phyloP scores from a whole-genome alignment of 2,888 invertebrate genomes.

The Lasioglossum villosulum region DNA sequence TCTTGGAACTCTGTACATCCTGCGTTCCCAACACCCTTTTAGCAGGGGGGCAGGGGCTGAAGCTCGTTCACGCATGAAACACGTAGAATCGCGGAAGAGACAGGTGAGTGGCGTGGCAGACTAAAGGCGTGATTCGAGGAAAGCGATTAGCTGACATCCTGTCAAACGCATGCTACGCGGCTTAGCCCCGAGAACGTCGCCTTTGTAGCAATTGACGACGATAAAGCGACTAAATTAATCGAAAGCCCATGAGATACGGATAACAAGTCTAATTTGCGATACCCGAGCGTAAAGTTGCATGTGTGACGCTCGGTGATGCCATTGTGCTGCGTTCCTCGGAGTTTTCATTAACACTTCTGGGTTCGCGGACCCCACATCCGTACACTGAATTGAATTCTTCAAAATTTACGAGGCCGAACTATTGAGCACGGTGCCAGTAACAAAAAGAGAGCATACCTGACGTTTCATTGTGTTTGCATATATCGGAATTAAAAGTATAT shows the following conservation, averaged over 20 bases:
- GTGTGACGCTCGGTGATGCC: background rate
- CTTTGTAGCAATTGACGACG: constrained; percentile 49
- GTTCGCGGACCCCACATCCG: background rate
- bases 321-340: background rate
- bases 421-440: too few relatives aligned
- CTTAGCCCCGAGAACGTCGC: constrained; percentile 4
- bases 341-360: background rate
- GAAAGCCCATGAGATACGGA: constrained; percentile 68
- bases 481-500: too few relatives aligned
- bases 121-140: constrained; percentile 59
- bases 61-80: constrained; percentile 43
- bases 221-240: constrained; percentile 75
- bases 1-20: constrained; percentile 11
- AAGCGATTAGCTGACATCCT: constrained; percentile 67
- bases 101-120: constrained; percentile 47
- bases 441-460: too few relatives aligned
- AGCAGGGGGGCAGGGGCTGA: constrained; percentile 2
- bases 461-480: too few relatives aligned
- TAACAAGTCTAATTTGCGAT: constrained; percentile 30
- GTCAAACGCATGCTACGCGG: constrained; percentile 69
- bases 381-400: too few relatives aligned
- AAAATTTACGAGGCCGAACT: too few relatives aligned
- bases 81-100: constrained; percentile 44
- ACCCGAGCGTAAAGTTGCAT: background rate
- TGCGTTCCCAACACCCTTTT: background rate